Conservation (phyloP, 2,888 invertebrate species). For the Ceriagrion tenellum region DNA sequence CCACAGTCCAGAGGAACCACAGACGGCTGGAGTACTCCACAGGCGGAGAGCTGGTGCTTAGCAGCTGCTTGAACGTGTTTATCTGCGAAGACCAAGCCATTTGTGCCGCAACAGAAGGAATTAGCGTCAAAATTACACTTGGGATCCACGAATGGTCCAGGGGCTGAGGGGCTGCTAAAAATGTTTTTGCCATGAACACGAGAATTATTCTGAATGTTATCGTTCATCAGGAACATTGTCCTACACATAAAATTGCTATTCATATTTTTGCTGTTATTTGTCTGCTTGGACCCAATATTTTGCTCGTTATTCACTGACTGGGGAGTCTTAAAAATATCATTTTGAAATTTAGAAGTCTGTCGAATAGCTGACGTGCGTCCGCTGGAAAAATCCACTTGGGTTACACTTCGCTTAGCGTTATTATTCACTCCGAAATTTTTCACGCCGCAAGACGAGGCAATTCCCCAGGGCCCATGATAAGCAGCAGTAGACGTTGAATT, state of each 20-base stretch:
- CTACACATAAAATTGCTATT: constrained; percentile 72
- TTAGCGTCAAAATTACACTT: constrained; percentile 76
- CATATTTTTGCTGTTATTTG: constrained; percentile 68
- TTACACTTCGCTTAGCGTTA: not conserved
- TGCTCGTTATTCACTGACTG: constrained; percentile 46
- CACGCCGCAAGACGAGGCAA: constrained; percentile 8
- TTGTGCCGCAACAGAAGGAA: constrained; percentile 75
- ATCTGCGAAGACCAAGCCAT: constrained; percentile 77
- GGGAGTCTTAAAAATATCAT: not conserved
- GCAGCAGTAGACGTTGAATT: not conserved
- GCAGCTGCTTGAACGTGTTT: constrained; percentile 74
- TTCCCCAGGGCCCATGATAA: not conserved
- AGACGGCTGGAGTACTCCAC: constrained; percentile 36
- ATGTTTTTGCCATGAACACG: constrained; percentile 69
- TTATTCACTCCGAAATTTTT: not conserved
- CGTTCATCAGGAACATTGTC: constrained; percentile 72
- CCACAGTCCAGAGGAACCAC: constrained; percentile 41
- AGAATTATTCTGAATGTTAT: constrained; percentile 71
- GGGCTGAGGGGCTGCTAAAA: constrained; percentile 10
- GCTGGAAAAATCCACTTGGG: not conserved
- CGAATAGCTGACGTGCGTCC: not conserved
- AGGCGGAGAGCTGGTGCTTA: constrained; percentile 48
- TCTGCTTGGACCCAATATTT: constrained; percentile 26
- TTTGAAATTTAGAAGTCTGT: not conserved
- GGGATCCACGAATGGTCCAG: constrained; percentile 35